These are phyloP conservation scores for Quiscalus mexicanus DNA, from an alignment of 2,113 vertebrate genomes.

Conservation along the genomic window DNA sequence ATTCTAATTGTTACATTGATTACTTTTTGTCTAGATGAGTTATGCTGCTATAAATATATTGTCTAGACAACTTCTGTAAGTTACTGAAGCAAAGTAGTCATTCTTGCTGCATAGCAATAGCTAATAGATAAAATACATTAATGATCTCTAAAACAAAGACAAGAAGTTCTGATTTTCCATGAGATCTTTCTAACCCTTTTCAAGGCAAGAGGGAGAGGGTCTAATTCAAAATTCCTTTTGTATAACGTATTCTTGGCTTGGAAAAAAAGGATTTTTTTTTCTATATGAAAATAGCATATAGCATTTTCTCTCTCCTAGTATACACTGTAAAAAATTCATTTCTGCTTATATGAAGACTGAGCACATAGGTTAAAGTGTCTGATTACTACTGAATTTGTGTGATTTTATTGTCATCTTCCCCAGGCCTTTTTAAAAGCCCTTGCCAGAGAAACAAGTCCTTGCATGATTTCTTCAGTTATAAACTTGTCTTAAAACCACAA, in stretches of 20 bases:
- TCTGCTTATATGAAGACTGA: neutral
- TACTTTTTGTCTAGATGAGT: slow-evolving; percentile 26
- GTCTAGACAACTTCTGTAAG: slow-evolving; percentile 11
- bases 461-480: neutral
- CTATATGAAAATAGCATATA: neutral
- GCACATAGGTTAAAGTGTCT: neutral
- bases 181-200: slow-evolving; percentile 1
- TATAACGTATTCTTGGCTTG: neutral
- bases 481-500: neutral
- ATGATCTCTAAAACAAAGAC: slow-evolving; percentile 12
- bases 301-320: neutral
- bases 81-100: neutral
- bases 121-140: neutral
- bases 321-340: neutral
- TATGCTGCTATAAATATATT: neutral
- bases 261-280: neutral
- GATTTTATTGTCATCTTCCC: neutral
- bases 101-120: neutral
- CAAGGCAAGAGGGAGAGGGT: neutral
- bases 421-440: neutral
- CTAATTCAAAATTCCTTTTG: neutral
- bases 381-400: neutral
- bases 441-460: neutral
- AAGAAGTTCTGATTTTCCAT: neutral
- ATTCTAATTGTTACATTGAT: neutral